Conservation (phyloP, 2,113 vertebrate species). For the Ageneiosus marmoratus region DNA sequence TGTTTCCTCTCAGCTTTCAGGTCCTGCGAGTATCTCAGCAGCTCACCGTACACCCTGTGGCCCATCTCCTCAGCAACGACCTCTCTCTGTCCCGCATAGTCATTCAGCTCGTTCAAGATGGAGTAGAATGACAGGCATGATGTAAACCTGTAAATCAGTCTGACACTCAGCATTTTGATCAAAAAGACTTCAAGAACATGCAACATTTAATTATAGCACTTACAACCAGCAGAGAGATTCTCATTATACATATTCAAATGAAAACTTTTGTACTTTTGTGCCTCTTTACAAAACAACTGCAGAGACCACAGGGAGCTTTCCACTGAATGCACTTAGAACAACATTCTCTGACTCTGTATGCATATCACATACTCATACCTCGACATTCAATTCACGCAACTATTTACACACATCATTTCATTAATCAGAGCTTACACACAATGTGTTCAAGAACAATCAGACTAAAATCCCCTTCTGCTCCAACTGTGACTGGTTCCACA, state of each 20-base stretch:
- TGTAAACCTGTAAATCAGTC: slow-evolving; percentile 82
- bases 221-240: not conserved
- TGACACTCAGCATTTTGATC: not conserved
- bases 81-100: slow-evolving; percentile 96
- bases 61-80: slow-evolving; percentile 97
- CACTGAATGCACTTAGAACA: not conserved
- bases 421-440: not conserved
- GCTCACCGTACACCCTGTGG: slow-evolving; percentile 90
- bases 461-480: not conserved
- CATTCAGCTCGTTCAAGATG: slow-evolving; percentile 93
- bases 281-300: not conserved
- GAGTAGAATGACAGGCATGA: slow-evolving; percentile 93
- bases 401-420: not conserved
- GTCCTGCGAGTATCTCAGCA: slow-evolving; percentile 94
- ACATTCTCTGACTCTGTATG: not conserved
- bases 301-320: not conserved
- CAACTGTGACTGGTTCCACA: not conserved
- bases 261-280: not conserved
- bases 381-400: not conserved
- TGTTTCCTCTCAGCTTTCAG: slow-evolving; percentile 95
- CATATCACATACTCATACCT: not conserved
- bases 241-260: not conserved
- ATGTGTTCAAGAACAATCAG: too few relatives aligned
- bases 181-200: not conserved
- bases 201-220: not conserved